A percentile compares a stretch with the other conserved stretches of the same genome.
Conservation (phyloP, 2,113 vertebrate species). For the Ovis canadensis region DNA sequence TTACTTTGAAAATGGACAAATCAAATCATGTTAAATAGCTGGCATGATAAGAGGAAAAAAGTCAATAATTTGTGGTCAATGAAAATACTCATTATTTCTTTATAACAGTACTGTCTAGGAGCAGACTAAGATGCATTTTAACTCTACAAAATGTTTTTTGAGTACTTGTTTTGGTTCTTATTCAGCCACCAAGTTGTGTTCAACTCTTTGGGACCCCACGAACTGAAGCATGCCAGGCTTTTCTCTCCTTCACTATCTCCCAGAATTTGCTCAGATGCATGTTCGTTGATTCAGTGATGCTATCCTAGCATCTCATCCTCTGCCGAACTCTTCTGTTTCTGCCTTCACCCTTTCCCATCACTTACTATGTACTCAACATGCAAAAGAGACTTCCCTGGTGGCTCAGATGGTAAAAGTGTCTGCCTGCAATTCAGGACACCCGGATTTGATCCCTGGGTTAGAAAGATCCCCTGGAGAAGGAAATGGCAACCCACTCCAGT, state of each 20-base stretch:
- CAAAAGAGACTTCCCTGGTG: neutral
- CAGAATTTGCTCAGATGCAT: neutral
- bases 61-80: neutral
- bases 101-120: neutral
- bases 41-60: neutral
- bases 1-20: neutral
- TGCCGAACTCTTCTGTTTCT: neutral
- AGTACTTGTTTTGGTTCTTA: neutral
- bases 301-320: neutral
- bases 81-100: neutral
- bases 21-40: neutral
- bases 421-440: neutral
- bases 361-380: neutral
- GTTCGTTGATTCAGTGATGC: neutral
- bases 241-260: neutral
- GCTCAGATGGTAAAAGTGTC: neutral
- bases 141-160: neutral
- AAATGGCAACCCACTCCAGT: neutral
- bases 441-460: fast-evolving
- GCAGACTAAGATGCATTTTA: neutral
- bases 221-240: neutral
- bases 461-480: neutral
- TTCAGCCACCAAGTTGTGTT: neutral
- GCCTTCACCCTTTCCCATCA: neutral
- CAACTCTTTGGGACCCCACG: neutral